Evolutionary conservation across 1,140 invertebrate species (phyloP), one percentile per base, ranked within the genome.

Genomic region (Melanaphis sacchari): DNA sequence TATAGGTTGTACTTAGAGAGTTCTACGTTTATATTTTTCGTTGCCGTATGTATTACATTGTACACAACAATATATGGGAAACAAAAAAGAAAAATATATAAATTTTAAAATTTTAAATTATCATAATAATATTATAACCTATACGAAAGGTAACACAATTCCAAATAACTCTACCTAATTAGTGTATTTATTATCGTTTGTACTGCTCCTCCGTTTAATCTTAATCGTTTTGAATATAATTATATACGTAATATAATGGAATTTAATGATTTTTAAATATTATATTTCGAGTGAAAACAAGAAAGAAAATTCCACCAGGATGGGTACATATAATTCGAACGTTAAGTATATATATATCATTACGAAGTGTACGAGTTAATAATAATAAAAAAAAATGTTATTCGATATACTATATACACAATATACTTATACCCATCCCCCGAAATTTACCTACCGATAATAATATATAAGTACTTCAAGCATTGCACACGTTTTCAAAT

Each of bases 281-380:
- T 87, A 38, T 52, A 36, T 21, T 49, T 59, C 76, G 22, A 81
- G 31, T 81, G 46, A 81, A 59, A 91, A 91, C 90, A 81, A 91
- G 41, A 91, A 43, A 91, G n/a, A 43, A 36, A 91, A 91, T 91
- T 81, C 66, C 66, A 91, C 41, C 40, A 31, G 90, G 66, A 91
- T 52, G 90, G 90, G 90, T 46, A 46, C 31, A 90, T 49, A 38
- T 84, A 41, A 41, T 40, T 40, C 82, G 38, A 40, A 76, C 59
- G 59, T 76, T 76, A 76, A 76, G 59, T n/a, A 76, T 76, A 66
- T 66, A 66, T 76, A 76, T 76, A 18, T 76, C n/a, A 76, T 76
- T n/a, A 76, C 59, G 31, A 41, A 43, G 59, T n/a, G 24, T 85
- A 85, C 2, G 84, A 85, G 22, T 76, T 76, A 76, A n/a, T 76